Evolutionary conservation across 1,140 invertebrate species (phyloP), one percentile per base, ranked within the genome.

Genomic region (Neomicropteryx cornuta): DNA sequence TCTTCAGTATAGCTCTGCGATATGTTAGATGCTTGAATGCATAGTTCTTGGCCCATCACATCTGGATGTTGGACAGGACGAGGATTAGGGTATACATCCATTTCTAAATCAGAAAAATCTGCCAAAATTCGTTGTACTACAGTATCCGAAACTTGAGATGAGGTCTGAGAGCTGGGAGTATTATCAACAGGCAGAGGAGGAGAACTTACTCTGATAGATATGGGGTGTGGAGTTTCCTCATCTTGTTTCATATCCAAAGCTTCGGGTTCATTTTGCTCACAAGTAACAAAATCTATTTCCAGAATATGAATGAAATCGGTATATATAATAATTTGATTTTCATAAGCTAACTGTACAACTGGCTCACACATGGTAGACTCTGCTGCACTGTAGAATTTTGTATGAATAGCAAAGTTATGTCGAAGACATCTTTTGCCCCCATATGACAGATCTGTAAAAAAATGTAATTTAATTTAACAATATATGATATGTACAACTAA

Each of bases 271-370:
- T 66, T 54, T 42, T 56, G 52, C 31, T 65, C 60, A 0, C 62
- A 55, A 41, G 61, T 58, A 1, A 65, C 62, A 19, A 66, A 64
- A 39, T 66, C 66, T 51, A 68, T 62, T 45, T 68, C 66, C 27
- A 68, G 46, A 51, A 68, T 66, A 42, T 68, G 66, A 40, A 68
- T 68, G 44, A 64, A 68, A 40, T 68, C 66, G 18, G 64, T 67
- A 44, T 67, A 68, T 20, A 68, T 68, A 33, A 68, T 62, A 32
- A 68, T 68, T 49, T 68, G 66, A 46, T 68, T 68, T 18, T 60
- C 59, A 47, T 68, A 67, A 1, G 64, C 64, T 39, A 68, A 45
- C 29, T 68, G 66, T 2, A 68, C 63, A 0, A 68, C 66, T 0
- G 66, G 66, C 38, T 68, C 66, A 22, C 61, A 67, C 43, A 66